Base-by-base conservation (phyloP, 2,888 invertebrate species). In the Calephelis perditalis region DNA sequence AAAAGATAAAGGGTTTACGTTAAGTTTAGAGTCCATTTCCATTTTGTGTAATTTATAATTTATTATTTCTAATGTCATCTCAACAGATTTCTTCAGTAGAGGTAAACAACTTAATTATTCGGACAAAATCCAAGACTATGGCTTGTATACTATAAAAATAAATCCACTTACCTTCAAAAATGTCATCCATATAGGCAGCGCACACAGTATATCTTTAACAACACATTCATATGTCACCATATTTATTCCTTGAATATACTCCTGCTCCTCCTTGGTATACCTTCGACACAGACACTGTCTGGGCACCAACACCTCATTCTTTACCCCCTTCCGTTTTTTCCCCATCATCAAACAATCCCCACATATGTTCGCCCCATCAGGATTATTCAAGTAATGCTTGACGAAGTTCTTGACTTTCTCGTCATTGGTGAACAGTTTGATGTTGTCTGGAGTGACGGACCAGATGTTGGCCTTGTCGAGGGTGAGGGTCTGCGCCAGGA, bases 191-290 rank as follows among this genome's bases (percentile, higher is more conserved):
- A 95, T 91, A 1, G 95, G 94, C 67, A 97, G 79, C 15, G 95
- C 92, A 73, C 94, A 94, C 71, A 96, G 84, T 72, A 96, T 95
- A 79, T 97, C 97, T 72, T 94, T 94, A 3, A 95, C 93, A 0
- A 96, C 94, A 60, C 96, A 96, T 76, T 96, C 96, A 72, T 96
- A 96, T 7, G 95, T 94, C 26, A 95, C 90, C 79, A 93, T 92
- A 55, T 93, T 92, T 58, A 96, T 79, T 6, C 91, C 87, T 70
- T 94, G 94, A 59, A 92, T 85, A 62, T 93, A 88, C 61, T 88
- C 86, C 44, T 72, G 75, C 72, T 93, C 93, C n/a, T 83, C 82
- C 12, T 73, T 73, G 6, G 82, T 81, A 58, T 82, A 81, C 56
- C 72, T 73, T 46, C 88, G 68, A 57, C 90, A 89, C 40, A 71